Evolutionary conservation across 2,888 invertebrate genomes (phyloP).

Genomic region (Lasioglossum oenotherae): DNA sequence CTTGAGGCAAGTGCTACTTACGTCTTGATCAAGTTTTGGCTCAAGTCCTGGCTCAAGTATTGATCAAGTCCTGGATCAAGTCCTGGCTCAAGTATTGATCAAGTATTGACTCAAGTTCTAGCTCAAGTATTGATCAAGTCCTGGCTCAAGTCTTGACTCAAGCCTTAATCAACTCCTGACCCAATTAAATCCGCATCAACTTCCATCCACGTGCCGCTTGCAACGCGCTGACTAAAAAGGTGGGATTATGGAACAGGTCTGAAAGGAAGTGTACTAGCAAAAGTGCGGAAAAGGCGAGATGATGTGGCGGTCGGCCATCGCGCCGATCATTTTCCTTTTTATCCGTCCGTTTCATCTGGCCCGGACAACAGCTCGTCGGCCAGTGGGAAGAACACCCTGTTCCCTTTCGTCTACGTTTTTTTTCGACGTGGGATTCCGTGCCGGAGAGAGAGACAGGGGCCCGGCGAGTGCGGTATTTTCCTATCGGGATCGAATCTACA

Average conservation of each 20-base stretch:
- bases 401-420: conserved; percentile 25
- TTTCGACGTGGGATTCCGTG: conserved; percentile 49
- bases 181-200: background rate
- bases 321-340: conserved; percentile 30
- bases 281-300: background rate
- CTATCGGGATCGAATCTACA: conserved; percentile 73
- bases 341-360: conserved; percentile 47
- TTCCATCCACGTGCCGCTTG: rapidly evolving
- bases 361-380: conserved; percentile 43
- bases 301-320: background rate
- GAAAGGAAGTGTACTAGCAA: background rate
- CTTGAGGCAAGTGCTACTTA: background rate
- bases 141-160: background rate
- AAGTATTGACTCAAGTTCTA: too few relatives aligned
- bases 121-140: too few relatives aligned
- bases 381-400: conserved; percentile 58
- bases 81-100: too few relatives aligned
- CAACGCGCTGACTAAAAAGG: background rate
- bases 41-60: background rate
- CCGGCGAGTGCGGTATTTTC: conserved; percentile 66
- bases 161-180: too few relatives aligned
- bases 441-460: conserved; percentile 46
- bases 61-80: too few relatives aligned
- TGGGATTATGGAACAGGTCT: background rate
- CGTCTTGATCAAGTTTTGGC: background rate